Base-by-base conservation (phyloP, 2,888 invertebrate genomes). In the Capitulum mitella region DNA sequence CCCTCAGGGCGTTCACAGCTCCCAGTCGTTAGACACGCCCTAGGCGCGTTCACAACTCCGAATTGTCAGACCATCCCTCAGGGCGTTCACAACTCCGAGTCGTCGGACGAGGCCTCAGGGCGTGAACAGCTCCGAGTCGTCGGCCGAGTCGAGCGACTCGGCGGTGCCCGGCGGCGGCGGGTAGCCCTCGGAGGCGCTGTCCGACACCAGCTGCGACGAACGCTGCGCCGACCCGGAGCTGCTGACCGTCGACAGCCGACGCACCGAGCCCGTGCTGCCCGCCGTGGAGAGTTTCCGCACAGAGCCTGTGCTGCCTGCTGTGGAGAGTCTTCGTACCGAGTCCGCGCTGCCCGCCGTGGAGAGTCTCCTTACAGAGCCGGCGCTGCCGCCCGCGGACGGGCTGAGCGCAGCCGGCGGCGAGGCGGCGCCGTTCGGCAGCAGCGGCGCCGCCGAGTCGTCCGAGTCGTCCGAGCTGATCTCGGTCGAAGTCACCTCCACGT, bases 401-500 rank as follows among this genome's bases (percentile, higher is more conserved):
- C 81, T 80, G 80, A 82, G 82, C 77, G 82, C 82, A 89, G 82
- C 90, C 89, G 81, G 90, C 90, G 80, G 90, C 90, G 86, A 86
- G 86, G 78, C 85, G 85, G 82, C 80, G 84, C 84, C 84, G 79
- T 5, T 43, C 85, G 84, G 79, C 83, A 83, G 79, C 82, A 78
- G 82, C 82, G 64, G 64, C 64, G 34, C 19, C 32, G 32, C 3
- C 14, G 70, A 70, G 40, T 40, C 70, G 51, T 19, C 51, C 51
- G 51, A 51, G 19, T 26, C 34, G 37, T 64, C 64, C 37, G 70
- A 70, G 70, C 37, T 16, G 40, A 12, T 26, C 2, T 58, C 58
- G n/a, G 58, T n/a, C 19, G 70, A 10, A 6, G 70, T 37, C 29
- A 19, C 26, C 34, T 64, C 64, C 34, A 64, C 64, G 64, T 64